Conservation (phyloP, 2,888 invertebrate genomes). For the Dysmachus trigonus region DNA sequence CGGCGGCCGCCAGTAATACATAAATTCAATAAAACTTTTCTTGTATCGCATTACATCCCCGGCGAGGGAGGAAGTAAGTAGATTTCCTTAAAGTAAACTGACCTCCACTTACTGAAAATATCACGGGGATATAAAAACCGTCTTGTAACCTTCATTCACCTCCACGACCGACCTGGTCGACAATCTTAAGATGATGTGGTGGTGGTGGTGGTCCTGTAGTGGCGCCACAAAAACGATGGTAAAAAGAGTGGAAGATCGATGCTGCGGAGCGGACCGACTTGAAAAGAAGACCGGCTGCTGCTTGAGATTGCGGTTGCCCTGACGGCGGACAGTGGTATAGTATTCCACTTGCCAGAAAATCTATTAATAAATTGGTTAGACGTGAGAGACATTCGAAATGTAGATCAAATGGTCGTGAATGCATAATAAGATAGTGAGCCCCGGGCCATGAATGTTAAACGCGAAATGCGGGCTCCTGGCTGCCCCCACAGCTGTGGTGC, state of each 20-base stretch:
- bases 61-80: background rate
- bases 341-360: slow-evolving; percentile 37
- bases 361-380: slow-evolving; percentile 44
- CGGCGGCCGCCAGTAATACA: background rate
- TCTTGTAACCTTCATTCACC: slow-evolving; percentile 22
- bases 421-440: slow-evolving; percentile 35
- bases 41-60: background rate
- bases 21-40: slow-evolving; percentile 9
- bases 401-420: slow-evolving; percentile 44
- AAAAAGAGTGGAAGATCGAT: background rate
- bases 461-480: background rate
- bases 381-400: slow-evolving; percentile 43
- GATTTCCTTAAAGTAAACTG: slow-evolving; percentile 25
- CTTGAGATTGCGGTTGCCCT: background rate
- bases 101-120: background rate
- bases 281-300: background rate
- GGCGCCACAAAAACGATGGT: background rate
- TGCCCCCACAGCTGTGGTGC: background rate
- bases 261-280: background rate
- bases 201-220: background rate
- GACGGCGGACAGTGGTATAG: background rate
- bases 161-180: background rate
- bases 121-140: slow-evolving; percentile 5
- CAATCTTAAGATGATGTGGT: background rate
- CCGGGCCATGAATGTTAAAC: slow-evolving; percentile 34